These are phyloP conservation scores for Octomys mimax DNA, from an alignment of 2,797 vertebrate genomes.

Conservation along the genomic window DNA sequence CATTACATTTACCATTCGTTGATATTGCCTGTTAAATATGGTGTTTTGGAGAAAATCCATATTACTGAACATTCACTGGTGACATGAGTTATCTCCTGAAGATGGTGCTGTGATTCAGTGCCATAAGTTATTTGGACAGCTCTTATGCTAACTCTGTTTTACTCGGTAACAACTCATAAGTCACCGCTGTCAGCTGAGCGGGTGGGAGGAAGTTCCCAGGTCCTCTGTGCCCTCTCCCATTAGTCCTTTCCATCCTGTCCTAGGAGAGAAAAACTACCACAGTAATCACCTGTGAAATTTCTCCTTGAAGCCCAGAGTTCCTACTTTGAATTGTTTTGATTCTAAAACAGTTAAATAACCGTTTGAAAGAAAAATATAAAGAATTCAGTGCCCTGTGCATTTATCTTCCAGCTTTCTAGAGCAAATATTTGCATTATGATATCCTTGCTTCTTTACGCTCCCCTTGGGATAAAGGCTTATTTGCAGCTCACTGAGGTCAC, in stretches of 20 bases:
- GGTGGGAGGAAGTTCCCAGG: slow-evolving; percentile 37
- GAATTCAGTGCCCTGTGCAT: background rate
- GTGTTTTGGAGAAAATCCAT: slow-evolving; percentile 82
- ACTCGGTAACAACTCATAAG: slow-evolving; percentile 79
- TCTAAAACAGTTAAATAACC: slow-evolving; percentile 60
- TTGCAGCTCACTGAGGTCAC: slow-evolving; percentile 48
- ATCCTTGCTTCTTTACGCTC: slow-evolving; percentile 5
- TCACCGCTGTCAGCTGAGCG: slow-evolving; percentile 75
- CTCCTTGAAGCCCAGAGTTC: background rate
- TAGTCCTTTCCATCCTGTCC: slow-evolving; percentile 27
- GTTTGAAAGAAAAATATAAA: slow-evolving; percentile 37
- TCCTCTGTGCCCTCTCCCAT: slow-evolving; percentile 48
- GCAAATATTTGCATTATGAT: slow-evolving; percentile 47
- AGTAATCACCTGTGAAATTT: slow-evolving; percentile 40
- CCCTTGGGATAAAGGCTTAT: slow-evolving; percentile 44
- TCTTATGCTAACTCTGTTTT: slow-evolving; percentile 82
- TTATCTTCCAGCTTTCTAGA: slow-evolving; percentile 57
- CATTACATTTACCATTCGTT: slow-evolving; percentile 78
- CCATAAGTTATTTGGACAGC: slow-evolving; percentile 83
- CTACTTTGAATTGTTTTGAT: slow-evolving; percentile 15
- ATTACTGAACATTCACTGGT: slow-evolving; percentile 73
- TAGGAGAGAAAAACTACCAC: slow-evolving; percentile 29
- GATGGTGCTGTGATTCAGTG: slow-evolving; percentile 76
- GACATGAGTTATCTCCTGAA: slow-evolving; percentile 83
- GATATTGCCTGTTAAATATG: slow-evolving; percentile 80